These are phyloP conservation scores for Micoletzkya japonica DNA, from an alignment of 2,888 invertebrate species.

Conservation along the genomic window DNA sequence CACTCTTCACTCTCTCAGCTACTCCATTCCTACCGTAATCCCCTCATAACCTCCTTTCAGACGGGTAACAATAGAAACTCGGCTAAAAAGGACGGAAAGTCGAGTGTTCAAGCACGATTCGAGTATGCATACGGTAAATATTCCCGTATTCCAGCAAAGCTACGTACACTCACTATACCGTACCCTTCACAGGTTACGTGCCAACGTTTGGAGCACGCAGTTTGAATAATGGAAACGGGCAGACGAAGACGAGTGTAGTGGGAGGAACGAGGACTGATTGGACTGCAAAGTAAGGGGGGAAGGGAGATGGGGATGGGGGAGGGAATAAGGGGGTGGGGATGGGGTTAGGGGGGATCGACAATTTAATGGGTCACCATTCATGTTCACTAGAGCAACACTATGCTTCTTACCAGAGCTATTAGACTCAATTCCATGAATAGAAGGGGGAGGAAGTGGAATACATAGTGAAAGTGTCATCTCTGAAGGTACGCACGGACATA, in stretches of 20 bases:
- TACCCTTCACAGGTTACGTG: constrained; percentile 42
- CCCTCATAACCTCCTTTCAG: not conserved
- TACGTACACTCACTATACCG: not conserved
- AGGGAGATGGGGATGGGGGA: no score
- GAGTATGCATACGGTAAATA: constrained; percentile 63
- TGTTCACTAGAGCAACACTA: no score
- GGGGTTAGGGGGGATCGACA: no score
- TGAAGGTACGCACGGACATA: no score
- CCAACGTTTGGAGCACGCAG: constrained; percentile 48
- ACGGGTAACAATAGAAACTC: constrained; percentile 25
- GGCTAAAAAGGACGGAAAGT: constrained; percentile 41
- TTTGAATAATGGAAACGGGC: constrained; percentile 57
- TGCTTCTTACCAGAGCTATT: no score
- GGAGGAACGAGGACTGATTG: constrained; percentile 73
- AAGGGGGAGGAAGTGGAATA: no score
- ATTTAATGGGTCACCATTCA: no score
- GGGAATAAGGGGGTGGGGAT: no score
- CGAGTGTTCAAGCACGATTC: constrained; percentile 61
- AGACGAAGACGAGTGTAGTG: not conserved
- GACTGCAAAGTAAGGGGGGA: constrained; percentile 81
- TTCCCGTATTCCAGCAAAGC: constrained; percentile 30
- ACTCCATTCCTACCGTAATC: not conserved
- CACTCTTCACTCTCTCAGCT: no score
- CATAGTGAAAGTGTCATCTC: no score
- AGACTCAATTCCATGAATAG: no score